These are phyloP conservation scores for Macrotis lagotis DNA, from an alignment of 2,113 vertebrate species.

Conservation along the genomic window DNA sequence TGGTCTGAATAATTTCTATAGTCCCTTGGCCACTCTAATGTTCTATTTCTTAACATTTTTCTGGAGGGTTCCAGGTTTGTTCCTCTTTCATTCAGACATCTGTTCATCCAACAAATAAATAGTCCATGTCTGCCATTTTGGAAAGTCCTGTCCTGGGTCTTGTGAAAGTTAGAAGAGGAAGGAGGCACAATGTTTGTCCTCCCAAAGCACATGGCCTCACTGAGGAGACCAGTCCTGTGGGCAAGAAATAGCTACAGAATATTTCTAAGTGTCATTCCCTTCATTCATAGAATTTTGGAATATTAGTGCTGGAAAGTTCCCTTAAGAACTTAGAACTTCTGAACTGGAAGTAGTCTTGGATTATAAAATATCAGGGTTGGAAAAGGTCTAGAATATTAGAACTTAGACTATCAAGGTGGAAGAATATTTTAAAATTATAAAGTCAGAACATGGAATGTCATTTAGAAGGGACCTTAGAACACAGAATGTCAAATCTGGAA, in stretches of 20 bases:
- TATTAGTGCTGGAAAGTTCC: not conserved
- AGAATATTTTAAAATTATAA: not conserved
- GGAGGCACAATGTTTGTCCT: not conserved
- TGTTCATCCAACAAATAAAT: not conserved
- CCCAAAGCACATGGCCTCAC: not conserved
- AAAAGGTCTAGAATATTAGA: not conserved
- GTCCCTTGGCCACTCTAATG: not conserved
- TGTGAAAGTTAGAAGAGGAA: too few relatives aligned
- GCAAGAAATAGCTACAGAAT: not conserved
- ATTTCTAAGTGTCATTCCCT: not conserved
- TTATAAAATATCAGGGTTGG: too few relatives aligned
- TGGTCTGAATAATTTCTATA: not conserved
- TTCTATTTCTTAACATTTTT: not conserved
- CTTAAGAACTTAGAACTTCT: not conserved
- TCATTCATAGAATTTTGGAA: not conserved
- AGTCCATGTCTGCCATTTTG: too few relatives aligned
- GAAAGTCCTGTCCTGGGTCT: too few relatives aligned
- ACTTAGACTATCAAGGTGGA: not conserved
- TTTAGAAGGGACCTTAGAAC: too few relatives aligned
- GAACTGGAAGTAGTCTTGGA: not conserved
- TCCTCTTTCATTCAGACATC: not conserved
- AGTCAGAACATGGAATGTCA: not conserved
- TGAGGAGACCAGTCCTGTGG: not conserved
- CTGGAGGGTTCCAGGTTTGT: not conserved
- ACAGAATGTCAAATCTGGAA: not conserved